Base-by-base conservation (phyloP, 1,140 invertebrate species). In the Apocrypta bakeri region DNA sequence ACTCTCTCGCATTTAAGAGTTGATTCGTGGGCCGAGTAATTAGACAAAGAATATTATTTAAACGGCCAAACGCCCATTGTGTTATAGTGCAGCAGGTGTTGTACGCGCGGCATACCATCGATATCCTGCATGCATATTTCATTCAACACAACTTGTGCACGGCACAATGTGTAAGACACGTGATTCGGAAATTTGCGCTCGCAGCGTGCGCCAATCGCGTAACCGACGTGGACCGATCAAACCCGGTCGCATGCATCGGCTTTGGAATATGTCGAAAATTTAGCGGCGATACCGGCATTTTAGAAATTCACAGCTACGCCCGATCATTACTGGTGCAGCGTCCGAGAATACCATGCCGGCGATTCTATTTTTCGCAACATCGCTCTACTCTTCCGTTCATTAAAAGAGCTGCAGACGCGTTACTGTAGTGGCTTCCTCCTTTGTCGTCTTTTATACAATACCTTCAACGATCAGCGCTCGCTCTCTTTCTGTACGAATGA, bases 371-470 rank as follows among this genome's bases (percentile, higher is more conserved):
- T 78, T 64, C 63, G 25, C 33, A 21, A n/a, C 63, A n/a, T 37
- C 77, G 66, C n/a, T n/a, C n/a, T n/a, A n/a, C n/a, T n/a, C n/a
- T n/a, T n/a, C n/a, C n/a, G n/a, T n/a, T n/a, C n/a, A n/a, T n/a
- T n/a, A n/a, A n/a, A n/a, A n/a, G n/a, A 11, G n/a, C 40, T 71
- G 61, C 69, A 48, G 48, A 72, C 25, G 61, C n/a, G 63, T 24
- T 24, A 24, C 24, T 14, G 63, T 3, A 17, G n/a, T n/a, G 31
- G 17, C 66, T 31, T n/a, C 25, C 29, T 40, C 2, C 11, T 37
- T 25, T 71, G 74, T 81, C 74, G 79, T 81, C 69, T 81, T 40
- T 33, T 66, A 73, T 64, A 73, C 79, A 81, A 81, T 74, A 17
- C 71, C 79, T 71, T 24, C 56, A 71, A 25, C 56, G 78, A 71